Evolutionary conservation across 1,140 invertebrate species (phyloP), one percentile per base, ranked within the genome.

Genomic region (Aphelinus certus): DNA sequence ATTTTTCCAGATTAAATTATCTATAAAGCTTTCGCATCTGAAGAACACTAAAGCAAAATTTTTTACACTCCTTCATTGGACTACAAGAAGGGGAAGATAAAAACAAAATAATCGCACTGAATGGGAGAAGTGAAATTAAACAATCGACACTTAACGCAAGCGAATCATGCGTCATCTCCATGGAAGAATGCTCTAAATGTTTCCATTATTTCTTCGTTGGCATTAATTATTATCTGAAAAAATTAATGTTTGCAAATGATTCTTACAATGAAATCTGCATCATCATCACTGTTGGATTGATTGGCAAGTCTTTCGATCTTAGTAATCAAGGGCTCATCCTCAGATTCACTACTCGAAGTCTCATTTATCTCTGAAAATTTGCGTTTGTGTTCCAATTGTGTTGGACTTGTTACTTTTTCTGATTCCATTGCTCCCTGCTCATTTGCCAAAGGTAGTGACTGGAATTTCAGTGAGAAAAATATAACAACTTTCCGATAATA

Each of bases 181-280:
- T 26, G 26, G 26, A 26, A 26, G 10, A 7, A 68, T 56, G 10
- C 7, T 6, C 26, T 5, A 53, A 3, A 55, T 55, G 7, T 68
- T 6, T 64, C 43, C 3, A 57, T 64, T 65, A 53, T 3, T 45
- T 57, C 26, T 26, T 55, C 7, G 46, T 46, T 43, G 2, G 6
- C 10, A 9, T 10, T 46, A 71, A 60, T 6, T 45, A 5, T 10
- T 10, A 26, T 42, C 53, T 56, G 43, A 45, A 48, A 63, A 42
- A 61, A 53, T 57, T 26, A 26, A 26, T 26, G 26, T 26, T 26
- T 26, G 26, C 26, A 76, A 67, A 60, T 42, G 56, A 43, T 62
- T 78, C 82, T 83, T 62, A 85, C 84, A 46, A 72, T 76, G 49
- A 80, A 86, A 71, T 81, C 78, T 10, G 26, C 26, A 26, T 26